Evolutionary conservation across 1,140 invertebrate species (phyloP).

Genomic region (Luehdorfia chinensis): DNA sequence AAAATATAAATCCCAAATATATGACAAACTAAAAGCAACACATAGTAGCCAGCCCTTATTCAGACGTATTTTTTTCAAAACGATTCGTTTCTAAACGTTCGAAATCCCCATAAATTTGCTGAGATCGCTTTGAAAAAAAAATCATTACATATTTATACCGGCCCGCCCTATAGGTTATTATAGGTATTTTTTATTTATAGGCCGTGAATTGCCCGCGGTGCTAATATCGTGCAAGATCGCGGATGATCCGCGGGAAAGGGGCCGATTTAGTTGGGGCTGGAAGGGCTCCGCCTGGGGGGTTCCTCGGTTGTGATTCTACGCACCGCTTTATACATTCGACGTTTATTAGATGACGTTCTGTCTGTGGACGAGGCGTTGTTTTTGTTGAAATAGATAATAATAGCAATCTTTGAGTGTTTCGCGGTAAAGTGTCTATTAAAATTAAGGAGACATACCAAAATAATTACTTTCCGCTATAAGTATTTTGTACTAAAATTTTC

Average conservation of each 20-base stretch:
- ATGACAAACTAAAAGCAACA: too few relatives aligned
- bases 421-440: constrained; percentile 7
- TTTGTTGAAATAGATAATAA: neutral
- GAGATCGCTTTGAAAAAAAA: constrained; percentile 26
- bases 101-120: constrained; percentile 1
- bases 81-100: neutral
- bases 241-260: constrained; percentile 54
- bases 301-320: constrained; percentile 40
- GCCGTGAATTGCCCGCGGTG: constrained; percentile 49
- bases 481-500: too few relatives aligned
- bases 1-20: too few relatives aligned
- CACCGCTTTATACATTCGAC: constrained; percentile 51
- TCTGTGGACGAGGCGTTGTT: constrained; percentile 20
- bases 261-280: constrained; percentile 22
- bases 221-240: constrained; percentile 60
- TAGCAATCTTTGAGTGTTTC: constrained; percentile 7
- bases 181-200: constrained; percentile 69
- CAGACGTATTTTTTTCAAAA: neutral
- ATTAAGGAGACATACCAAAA: neutral
- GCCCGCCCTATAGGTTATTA: constrained; percentile 46
- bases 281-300: constrained; percentile 35
- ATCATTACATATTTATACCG: constrained; percentile 56
- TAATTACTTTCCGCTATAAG: too few relatives aligned
- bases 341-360: constrained; percentile 50
- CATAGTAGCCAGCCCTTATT: too few relatives aligned